Evolutionary conservation across 2,888 invertebrate genomes (phyloP).

Genomic region (Parnassius glacialis): DNA sequence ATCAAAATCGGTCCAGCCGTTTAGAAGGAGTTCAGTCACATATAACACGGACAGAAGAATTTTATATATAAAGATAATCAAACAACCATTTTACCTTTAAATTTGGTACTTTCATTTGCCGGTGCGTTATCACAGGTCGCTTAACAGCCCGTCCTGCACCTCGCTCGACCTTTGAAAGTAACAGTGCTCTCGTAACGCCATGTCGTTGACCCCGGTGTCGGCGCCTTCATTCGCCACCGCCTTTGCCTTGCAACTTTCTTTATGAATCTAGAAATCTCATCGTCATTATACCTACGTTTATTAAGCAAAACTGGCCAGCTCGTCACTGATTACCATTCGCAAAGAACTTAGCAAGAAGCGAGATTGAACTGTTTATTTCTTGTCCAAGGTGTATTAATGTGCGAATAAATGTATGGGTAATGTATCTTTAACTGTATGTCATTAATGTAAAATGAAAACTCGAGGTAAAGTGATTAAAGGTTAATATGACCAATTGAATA

Average conservation of each 20-base stretch:
- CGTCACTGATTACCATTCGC: constrained; percentile 36
- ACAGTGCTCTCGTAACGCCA: constrained; percentile 64
- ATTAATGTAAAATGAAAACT: no score
- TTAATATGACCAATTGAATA: no score
- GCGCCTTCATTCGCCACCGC: constrained; percentile 48
- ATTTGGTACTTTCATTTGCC: not conserved
- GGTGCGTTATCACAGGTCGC: constrained; percentile 21
- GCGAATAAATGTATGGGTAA: constrained; percentile 9
- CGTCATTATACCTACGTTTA: constrained; percentile 49
- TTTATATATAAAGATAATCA: no score
- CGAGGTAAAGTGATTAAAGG: no score
- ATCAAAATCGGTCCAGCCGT: no score
- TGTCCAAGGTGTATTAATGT: not conserved
- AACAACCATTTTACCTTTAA: no score
- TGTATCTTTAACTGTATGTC: not conserved
- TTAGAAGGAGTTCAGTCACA: no score
- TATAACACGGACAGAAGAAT: no score
- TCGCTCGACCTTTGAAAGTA: constrained; percentile 75
- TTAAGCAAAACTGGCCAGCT: constrained; percentile 34
- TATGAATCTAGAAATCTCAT: constrained; percentile 55
- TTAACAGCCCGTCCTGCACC: constrained; percentile 43
- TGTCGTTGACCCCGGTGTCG: constrained; percentile 62
- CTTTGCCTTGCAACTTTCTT: constrained; percentile 56
- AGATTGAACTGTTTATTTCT: constrained; percentile 10
- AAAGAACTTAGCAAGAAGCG: constrained; percentile 32